These are phyloP conservation scores for Nephotettix cincticeps DNA, from an alignment of 1,140 invertebrate genomes.

Conservation along the genomic window DNA sequence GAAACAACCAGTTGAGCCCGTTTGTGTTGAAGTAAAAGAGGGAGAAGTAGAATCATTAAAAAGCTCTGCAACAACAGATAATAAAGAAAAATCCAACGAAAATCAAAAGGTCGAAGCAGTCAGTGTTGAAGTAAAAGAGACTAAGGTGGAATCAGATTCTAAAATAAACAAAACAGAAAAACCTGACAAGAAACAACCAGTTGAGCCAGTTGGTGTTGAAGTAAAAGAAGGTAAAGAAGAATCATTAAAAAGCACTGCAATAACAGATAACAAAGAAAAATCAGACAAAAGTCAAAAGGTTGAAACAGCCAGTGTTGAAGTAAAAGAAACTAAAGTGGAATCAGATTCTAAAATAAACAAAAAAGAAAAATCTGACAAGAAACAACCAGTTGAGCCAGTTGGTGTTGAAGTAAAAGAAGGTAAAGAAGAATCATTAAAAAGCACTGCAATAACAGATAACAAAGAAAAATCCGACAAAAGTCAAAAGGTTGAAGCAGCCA, in stretches of 20 bases:
- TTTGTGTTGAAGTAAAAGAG: slow-evolving; percentile 26
- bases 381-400: too few species aligned
- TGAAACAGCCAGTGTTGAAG: too few species aligned
- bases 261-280: too few species aligned
- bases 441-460: not conserved
- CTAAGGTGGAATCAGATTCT: slow-evolving; percentile 37
- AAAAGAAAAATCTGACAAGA: too few species aligned
- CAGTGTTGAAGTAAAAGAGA: slow-evolving; percentile 39
- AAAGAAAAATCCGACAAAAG: too few species aligned
- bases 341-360: not conserved
- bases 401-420: slow-evolving; percentile 19
- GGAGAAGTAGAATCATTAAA: not conserved
- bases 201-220: not conserved
- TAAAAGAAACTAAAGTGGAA: slow-evolving; percentile 21
- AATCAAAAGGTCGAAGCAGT: slow-evolving; percentile 34
- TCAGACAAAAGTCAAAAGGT: too few species aligned
- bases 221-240: not conserved
- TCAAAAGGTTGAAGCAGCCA: slow-evolving; percentile 3
- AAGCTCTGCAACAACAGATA: not conserved
- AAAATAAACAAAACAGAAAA: slow-evolving; percentile 33
- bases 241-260: too few species aligned
- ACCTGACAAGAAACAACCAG: slow-evolving; percentile 21
- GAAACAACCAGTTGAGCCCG: slow-evolving; percentile 2
- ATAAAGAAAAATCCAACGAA: slow-evolving; percentile 33
- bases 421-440: not conserved